Conservation (phyloP, 92 coral and sea anemone genomes). For the Porites lobata region DNA sequence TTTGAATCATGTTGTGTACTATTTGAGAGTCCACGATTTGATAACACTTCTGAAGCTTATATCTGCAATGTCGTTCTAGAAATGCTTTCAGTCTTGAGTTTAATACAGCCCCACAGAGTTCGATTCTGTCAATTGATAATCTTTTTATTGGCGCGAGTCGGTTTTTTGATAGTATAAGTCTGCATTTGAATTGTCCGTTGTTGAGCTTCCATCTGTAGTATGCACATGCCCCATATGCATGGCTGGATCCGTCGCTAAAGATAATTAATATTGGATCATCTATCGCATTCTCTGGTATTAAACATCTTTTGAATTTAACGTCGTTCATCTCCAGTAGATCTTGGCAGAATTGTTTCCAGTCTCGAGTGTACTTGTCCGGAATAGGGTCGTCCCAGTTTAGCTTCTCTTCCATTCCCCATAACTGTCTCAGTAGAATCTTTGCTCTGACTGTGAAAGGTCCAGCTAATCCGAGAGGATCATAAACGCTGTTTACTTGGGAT, state of each 20-base stretch:
- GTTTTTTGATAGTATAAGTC: conserved; percentile 66
- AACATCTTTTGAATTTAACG: conserved; percentile 37
- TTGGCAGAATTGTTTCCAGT: conserved; percentile 44
- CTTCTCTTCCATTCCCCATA: conserved; percentile 40
- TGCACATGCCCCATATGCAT: neutral
- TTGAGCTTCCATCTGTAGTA: conserved; percentile 59
- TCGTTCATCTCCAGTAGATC: conserved; percentile 43
- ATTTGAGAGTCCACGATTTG: conserved; percentile 79
- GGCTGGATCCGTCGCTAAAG: too few relatives aligned
- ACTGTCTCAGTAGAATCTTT: conserved; percentile 66
- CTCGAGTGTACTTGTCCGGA: neutral
- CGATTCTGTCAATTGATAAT: conserved; percentile 65
- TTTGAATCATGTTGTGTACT: conserved; percentile 46
- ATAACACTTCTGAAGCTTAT: conserved; percentile 33
- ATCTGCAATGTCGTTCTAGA: conserved; percentile 58
- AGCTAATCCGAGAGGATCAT: conserved; percentile 47
- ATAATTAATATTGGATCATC: neutral
- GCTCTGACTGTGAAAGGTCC: conserved; percentile 72
- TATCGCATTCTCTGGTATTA: conserved; percentile 25
- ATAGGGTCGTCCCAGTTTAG: conserved; percentile 73
- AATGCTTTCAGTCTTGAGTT: conserved; percentile 60
- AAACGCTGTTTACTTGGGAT: conserved; percentile 29
- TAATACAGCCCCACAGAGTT: conserved; percentile 68
- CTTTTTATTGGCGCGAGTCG: conserved; percentile 70
- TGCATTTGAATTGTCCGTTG: conserved; percentile 40